A percentile compares a stretch with the other conserved stretches of the same genome.
These are phyloP conservation scores for Drosophila jambulina DNA, from an alignment of 1,140 invertebrate species.

Conservation along the genomic window DNA sequence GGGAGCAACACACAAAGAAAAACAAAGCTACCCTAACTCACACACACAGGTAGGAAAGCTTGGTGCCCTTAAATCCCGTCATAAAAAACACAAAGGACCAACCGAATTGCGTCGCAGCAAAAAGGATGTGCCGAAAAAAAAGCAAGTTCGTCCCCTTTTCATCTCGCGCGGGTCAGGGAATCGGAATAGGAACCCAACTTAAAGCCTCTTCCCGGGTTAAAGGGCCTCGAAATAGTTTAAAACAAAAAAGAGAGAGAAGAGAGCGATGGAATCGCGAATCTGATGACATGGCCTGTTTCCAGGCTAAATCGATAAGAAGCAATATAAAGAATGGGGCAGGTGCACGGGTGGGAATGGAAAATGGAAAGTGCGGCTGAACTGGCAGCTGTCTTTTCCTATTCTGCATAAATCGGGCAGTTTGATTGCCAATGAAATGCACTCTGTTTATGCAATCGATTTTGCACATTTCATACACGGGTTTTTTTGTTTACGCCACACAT, in stretches of 20 bases:
- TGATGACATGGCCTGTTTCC: slow-evolving; percentile 59
- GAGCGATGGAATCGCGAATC: slow-evolving; percentile 17
- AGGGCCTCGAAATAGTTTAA: slow-evolving; percentile 31
- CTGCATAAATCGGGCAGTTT: slow-evolving; percentile 73
- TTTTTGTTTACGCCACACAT: slow-evolving; percentile 30
- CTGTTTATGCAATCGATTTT: slow-evolving; percentile 73
- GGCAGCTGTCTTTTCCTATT: slow-evolving; percentile 44
- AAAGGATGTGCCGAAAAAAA: slow-evolving; percentile 52
- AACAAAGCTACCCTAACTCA: slow-evolving; percentile 26
- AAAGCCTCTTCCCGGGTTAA: slow-evolving; percentile 49
- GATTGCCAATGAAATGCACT: slow-evolving; percentile 65
- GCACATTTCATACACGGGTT: slow-evolving; percentile 54
- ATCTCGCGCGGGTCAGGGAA: slow-evolving; percentile 6
- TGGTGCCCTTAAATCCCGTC: slow-evolving; percentile 13
- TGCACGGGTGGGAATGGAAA: slow-evolving; percentile 4
- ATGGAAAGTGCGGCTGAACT: neutral
- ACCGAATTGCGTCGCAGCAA: slow-evolving; percentile 71
- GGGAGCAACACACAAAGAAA: slow-evolving; percentile 10
- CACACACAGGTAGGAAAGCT: slow-evolving; percentile 57
- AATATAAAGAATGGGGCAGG: slow-evolving; percentile 6
- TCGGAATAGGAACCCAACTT: slow-evolving; percentile 34
- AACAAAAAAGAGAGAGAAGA: slow-evolving; percentile 3
- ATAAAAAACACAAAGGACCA: slow-evolving; percentile 60
- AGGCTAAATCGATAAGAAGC: slow-evolving; percentile 63
- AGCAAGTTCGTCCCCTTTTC: slow-evolving; percentile 45